A percentile compares a stretch with the other conserved stretches of the same genome.
Conservation (phyloP, 1,140 invertebrate species). For the Eriocheir sinensis region DNA sequence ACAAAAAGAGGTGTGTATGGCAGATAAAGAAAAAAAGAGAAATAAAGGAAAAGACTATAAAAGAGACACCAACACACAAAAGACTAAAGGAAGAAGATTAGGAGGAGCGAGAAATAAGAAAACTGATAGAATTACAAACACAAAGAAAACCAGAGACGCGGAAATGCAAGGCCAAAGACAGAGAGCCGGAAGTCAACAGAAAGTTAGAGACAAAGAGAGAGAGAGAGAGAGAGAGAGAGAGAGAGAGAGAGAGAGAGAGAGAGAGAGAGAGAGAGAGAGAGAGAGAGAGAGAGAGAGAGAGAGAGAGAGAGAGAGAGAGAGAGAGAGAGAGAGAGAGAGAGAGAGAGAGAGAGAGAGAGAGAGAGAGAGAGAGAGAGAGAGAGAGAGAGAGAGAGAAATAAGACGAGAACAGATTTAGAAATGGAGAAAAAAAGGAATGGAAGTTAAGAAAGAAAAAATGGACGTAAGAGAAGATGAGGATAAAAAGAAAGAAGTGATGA, state of each 20-base stretch:
- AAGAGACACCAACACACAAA: neutral
- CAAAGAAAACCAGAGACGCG: neutral
- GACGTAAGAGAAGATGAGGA: too few species aligned
- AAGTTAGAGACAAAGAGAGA: neutral
- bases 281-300: too few species aligned
- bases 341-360: too few species aligned
- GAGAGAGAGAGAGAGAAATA: too few species aligned
- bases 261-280: slow-evolving; percentile 4
- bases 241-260: slow-evolving; percentile 29
- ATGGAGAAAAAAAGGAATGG: too few species aligned
- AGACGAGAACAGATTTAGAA: too few species aligned
- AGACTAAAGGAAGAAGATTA: neutral
- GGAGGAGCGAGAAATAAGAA: neutral
- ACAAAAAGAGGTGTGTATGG: neutral
- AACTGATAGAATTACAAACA: neutral
- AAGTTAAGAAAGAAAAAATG: too few species aligned
- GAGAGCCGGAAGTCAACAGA: neutral
- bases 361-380: too few species aligned
- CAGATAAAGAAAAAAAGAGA: slow-evolving; percentile 32
- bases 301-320: too few species aligned
- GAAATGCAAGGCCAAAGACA: neutral
- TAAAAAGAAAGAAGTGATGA: too few species aligned
- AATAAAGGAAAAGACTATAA: neutral
- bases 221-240: slow-evolving; percentile 7
- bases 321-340: too few species aligned